Base-by-base conservation (phyloP, 2,888 invertebrate species). In the Watsonalla binaria region DNA sequence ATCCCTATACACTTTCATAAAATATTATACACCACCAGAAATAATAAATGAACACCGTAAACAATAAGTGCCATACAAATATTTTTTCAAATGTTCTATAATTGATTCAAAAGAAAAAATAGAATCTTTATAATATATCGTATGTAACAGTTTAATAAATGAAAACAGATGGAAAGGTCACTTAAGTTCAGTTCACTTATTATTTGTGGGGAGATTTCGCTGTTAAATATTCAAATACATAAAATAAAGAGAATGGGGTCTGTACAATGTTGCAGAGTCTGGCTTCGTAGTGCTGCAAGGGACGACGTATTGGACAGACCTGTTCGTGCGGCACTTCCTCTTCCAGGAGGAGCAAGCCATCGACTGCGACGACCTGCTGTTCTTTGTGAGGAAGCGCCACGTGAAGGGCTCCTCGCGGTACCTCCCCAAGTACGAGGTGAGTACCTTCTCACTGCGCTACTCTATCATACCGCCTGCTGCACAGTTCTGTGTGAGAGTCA, bases 301-400 rank as follows among this genome's bases (percentile, higher is more conserved):
- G 45, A 97, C 96, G 57, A 97, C 97, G 5, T 98, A 98, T 79
- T 98, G 98, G 98, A 98, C 97, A 52, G 97, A 97, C 84, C 92
- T 98, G 66, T 98, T 98, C 87, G 97, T 97, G 63, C 93, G 97
- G 11, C 97, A 98, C 91, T 98, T 98, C 84, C 92, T 98, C 52
- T 97, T 97, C 80, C 96, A 96, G 92, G 94, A 95, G 63, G 97
- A 96, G 80, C 94, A 94, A 60, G 95, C 96, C 61, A 97, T 97
- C 70, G 97, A 97, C 85, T 95, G 96, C 69, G 98, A 99, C 89
- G 98, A 98, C 87, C 92, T 99, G 72, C 88, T 99, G 62, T 99
- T 99, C 89, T 98, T 98, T 84, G 97, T 99, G n/a, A 92, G 98
- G 58, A 97, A 97, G 82, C 95, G 96, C 67, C 97, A 97, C 86